phyloP scores from a whole-genome alignment of 2,797 vertebrate species.

The Amphiprion clarkii region DNA sequence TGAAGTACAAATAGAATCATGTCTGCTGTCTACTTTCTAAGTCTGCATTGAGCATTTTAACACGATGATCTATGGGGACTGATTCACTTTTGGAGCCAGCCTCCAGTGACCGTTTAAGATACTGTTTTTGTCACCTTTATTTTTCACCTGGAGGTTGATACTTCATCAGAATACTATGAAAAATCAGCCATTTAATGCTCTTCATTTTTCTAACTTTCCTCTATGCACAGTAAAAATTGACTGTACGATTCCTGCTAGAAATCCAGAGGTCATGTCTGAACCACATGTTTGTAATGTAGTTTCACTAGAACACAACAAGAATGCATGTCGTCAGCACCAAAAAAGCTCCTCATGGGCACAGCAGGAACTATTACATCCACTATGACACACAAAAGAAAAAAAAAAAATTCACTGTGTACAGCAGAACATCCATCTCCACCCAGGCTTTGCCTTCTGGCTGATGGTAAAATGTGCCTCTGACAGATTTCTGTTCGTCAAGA shows the following conservation, averaged over 20 bases:
- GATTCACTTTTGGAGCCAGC: no score
- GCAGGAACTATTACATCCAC: background rate
- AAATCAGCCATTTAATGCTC: conserved; percentile 1
- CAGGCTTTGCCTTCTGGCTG: conserved; percentile 6
- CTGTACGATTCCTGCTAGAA: background rate
- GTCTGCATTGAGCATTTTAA: no score
- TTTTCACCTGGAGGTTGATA: no score
- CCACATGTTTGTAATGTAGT: background rate
- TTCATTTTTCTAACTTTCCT: background rate
- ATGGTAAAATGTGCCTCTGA: conserved; percentile 21
- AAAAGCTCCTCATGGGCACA: background rate
- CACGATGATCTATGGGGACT: no score
- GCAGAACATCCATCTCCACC: conserved; percentile 5
- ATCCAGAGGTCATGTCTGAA: background rate
- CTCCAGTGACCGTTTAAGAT: no score
- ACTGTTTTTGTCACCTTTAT: no score
- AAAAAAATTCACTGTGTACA: background rate
- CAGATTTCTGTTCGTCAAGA: conserved; percentile 41
- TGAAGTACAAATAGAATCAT: no score
- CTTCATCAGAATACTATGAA: background rate
- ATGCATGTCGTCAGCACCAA: background rate
- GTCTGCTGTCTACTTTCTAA: no score
- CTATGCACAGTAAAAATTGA: background rate
- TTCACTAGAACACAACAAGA: background rate
- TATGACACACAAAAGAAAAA: background rate